These are phyloP conservation scores for Colinus virginianus DNA, from an alignment of 2,113 vertebrate genomes.

Conservation along the genomic window DNA sequence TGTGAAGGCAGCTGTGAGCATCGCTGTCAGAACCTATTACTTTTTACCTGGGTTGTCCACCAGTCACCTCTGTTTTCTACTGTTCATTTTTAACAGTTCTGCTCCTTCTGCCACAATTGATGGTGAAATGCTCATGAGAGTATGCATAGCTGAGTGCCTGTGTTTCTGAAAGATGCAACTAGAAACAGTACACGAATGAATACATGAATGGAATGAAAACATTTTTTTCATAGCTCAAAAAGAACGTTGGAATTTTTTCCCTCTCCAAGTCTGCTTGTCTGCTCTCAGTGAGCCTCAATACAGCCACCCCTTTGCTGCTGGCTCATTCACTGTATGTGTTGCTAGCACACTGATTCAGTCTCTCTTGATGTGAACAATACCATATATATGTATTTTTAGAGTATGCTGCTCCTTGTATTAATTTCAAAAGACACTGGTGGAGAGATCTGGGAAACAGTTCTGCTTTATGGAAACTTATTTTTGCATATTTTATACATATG, in stretches of 20 bases:
- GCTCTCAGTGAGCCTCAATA: neutral
- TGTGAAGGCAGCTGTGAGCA: neutral
- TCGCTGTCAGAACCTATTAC: neutral
- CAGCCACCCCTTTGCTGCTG: neutral
- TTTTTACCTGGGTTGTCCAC: neutral
- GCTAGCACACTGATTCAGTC: neutral
- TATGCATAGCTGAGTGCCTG: neutral
- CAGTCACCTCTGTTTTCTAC: neutral
- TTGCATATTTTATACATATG: neutral
- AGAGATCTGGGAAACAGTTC: neutral
- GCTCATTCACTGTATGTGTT: neutral
- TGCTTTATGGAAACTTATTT: neutral
- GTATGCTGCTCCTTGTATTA: neutral
- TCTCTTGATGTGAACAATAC: neutral
- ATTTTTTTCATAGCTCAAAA: neutral
- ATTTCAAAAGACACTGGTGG: neutral
- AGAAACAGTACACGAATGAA: neutral
- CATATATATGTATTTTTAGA: neutral
- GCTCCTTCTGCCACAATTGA: accelerated
- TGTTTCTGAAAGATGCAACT: neutral
- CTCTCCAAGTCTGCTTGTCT: neutral
- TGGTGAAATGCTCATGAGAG: neutral
- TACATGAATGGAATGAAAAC: neutral
- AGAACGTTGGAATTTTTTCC: neutral
- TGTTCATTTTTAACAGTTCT: neutral